Evolutionary conservation across 2,113 vertebrate species (phyloP).

Genomic region (Phylloscopus trochiloides): DNA sequence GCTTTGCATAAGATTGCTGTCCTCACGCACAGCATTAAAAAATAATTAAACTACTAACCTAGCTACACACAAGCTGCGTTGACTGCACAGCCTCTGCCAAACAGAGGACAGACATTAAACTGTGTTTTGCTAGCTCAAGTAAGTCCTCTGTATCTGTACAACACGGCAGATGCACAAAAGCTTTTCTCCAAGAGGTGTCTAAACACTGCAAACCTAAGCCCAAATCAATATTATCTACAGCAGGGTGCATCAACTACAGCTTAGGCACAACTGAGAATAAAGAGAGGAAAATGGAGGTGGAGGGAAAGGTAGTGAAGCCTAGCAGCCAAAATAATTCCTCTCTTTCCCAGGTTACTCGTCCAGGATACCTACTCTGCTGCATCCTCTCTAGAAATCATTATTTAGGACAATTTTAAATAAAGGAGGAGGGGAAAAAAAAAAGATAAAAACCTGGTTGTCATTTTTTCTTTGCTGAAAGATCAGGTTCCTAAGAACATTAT

Average conservation of each 20-base stretch:
- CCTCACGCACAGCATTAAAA: neutral
- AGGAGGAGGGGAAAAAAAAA: neutral
- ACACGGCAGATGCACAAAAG: neutral
- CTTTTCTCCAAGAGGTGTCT: neutral
- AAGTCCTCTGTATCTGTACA: neutral
- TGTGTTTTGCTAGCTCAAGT: neutral
- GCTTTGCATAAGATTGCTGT: neutral
- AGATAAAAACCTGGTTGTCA: rapidly evolving
- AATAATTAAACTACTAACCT: neutral
- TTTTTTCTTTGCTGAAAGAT: neutral
- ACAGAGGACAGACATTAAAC: neutral
- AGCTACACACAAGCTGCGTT: neutral
- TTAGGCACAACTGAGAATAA: neutral
- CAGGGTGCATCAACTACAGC: neutral
- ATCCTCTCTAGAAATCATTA: neutral
- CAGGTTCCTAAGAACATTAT: neutral
- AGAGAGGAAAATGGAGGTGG: neutral
- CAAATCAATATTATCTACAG: neutral
- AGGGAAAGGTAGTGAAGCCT: neutral
- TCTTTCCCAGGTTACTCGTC: neutral
- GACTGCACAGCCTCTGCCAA: neutral
- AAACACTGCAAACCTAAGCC: neutral
- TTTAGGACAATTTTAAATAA: neutral
- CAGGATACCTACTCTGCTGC: neutral
- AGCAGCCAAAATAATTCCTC: neutral